Conservation (phyloP, 2,888 invertebrate species). For the Patella caerulea region DNA sequence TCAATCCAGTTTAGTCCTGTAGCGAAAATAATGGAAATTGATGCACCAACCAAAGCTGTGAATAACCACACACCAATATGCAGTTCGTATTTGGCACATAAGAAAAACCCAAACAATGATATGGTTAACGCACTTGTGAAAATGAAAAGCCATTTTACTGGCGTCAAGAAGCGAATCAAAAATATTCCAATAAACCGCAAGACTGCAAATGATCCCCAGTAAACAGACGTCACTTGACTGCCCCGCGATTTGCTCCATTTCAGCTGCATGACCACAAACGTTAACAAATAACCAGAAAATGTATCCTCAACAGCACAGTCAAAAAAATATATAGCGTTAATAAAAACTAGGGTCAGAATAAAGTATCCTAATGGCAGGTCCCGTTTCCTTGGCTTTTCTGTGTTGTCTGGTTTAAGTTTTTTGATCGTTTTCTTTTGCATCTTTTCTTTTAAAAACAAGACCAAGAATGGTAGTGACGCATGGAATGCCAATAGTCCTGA, state of each 20-base stretch:
- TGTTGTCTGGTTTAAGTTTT: conserved; percentile 13
- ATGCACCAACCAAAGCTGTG: conserved; percentile 63
- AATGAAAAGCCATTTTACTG: conserved; percentile 53
- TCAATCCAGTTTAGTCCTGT: conserved; percentile 70
- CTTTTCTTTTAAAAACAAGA: conserved; percentile 32
- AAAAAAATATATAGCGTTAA: conserved; percentile 65
- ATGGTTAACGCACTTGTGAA: conserved; percentile 15
- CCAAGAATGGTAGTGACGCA: conserved; percentile 31
- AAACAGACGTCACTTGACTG: conserved; percentile 65
- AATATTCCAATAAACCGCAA: conserved; percentile 68
- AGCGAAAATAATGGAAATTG: conserved; percentile 71
- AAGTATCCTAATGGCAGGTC: conserved; percentile 35
- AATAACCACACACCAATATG: conserved; percentile 55
- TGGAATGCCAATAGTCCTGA: conserved; percentile 34
- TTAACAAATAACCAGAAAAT: conserved; percentile 67
- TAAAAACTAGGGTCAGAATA: conserved; percentile 55
- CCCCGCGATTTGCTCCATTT: conserved; percentile 60
- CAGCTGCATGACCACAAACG: conserved; percentile 64
- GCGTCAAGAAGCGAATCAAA: conserved; percentile 61
- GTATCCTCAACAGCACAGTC: conserved; percentile 70
- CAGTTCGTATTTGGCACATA: conserved; percentile 42
- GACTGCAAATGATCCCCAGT: conserved; percentile 71
- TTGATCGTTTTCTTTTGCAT: conserved; percentile 16
- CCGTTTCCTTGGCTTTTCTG: conserved; percentile 18
- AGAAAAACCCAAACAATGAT: conserved; percentile 42